Conservation (phyloP, 2,888 invertebrate species). For the Parelbella ahira region DNA sequence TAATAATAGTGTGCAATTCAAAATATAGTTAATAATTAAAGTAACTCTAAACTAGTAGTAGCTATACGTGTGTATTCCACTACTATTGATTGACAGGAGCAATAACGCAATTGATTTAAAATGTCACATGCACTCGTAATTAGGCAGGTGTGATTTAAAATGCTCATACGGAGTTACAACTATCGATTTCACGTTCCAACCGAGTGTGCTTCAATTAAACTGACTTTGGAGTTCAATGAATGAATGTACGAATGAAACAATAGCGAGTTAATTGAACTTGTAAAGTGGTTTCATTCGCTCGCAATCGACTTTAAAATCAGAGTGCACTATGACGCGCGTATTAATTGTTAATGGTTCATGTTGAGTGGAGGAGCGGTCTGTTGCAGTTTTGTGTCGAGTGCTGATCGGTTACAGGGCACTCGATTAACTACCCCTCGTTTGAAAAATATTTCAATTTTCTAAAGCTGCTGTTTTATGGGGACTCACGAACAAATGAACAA, state of each 20-base stretch:
- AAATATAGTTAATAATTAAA: no score
- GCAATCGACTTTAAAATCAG: slow-evolving; percentile 47
- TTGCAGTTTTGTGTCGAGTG: slow-evolving; percentile 9
- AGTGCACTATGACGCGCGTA: slow-evolving; percentile 43
- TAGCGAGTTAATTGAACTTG: slow-evolving; percentile 42
- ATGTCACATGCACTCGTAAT: slow-evolving; percentile 8
- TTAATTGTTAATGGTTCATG: slow-evolving; percentile 30
- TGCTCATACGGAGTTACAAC: no score
- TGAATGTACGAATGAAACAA: slow-evolving; percentile 36
- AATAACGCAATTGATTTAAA: slow-evolving; percentile 6
- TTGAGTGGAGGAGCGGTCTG: slow-evolving; percentile 19
- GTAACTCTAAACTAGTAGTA: neutral
- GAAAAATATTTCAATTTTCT: slow-evolving; percentile 1
- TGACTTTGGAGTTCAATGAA: slow-evolving; percentile 16
- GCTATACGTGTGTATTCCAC: neutral
- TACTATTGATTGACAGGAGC: neutral
- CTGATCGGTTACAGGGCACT: slow-evolving; percentile 17
- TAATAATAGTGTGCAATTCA: no score
- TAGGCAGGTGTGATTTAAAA: slow-evolving; percentile 11
- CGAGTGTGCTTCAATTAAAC: slow-evolving; percentile 23
- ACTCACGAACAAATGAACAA: no score
- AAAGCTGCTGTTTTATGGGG: neutral
- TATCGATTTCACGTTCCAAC: slow-evolving; percentile 38
- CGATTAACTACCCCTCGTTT: neutral
- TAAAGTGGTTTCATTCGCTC: slow-evolving; percentile 37